Conservation (phyloP, 2,797 vertebrate genomes). For the Cetoscarus ocellatus region DNA sequence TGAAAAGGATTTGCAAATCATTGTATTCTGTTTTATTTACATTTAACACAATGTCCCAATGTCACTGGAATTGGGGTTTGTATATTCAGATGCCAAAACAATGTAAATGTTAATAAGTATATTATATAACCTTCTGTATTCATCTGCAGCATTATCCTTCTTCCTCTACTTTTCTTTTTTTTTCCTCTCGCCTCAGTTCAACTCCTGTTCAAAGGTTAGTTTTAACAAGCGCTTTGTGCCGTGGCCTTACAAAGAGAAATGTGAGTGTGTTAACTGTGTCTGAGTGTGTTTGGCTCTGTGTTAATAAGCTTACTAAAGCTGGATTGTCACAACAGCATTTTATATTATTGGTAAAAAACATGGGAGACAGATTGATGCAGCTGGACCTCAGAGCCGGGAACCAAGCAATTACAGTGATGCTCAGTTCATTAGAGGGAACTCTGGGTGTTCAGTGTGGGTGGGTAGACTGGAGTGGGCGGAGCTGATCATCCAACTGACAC, state of each 20-base stretch:
- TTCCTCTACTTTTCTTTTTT: slow-evolving; percentile 7
- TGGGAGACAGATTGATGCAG: slow-evolving; percentile 74
- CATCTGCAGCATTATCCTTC: background rate
- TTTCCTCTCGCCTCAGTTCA: slow-evolving; percentile 19
- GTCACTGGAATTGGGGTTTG: too few species aligned
- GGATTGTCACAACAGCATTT: slow-evolving; percentile 56
- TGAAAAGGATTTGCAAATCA: too few species aligned
- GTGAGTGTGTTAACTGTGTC: slow-evolving; percentile 20
- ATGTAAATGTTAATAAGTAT: background rate
- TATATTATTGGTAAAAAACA: slow-evolving; percentile 60
- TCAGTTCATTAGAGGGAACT: slow-evolving; percentile 63
- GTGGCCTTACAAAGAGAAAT: slow-evolving; percentile 21
- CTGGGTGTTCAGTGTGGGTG: slow-evolving; percentile 36
- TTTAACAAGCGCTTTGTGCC: slow-evolving; percentile 76
- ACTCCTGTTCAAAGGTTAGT: slow-evolving; percentile 59
- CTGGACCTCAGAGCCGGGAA: slow-evolving; percentile 51
- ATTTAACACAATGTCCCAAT: too few species aligned
- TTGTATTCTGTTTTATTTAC: too few species aligned
- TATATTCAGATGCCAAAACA: background rate
- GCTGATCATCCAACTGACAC: slow-evolving; percentile 38
- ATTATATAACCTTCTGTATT: background rate
- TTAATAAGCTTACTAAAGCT: slow-evolving; percentile 57
- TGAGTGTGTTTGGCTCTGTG: slow-evolving; percentile 10
- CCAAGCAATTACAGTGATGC: slow-evolving; percentile 65
- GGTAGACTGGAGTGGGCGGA: slow-evolving; percentile 26